Conservation (phyloP, 2,113 vertebrate genomes). For the Perca flavescens region DNA sequence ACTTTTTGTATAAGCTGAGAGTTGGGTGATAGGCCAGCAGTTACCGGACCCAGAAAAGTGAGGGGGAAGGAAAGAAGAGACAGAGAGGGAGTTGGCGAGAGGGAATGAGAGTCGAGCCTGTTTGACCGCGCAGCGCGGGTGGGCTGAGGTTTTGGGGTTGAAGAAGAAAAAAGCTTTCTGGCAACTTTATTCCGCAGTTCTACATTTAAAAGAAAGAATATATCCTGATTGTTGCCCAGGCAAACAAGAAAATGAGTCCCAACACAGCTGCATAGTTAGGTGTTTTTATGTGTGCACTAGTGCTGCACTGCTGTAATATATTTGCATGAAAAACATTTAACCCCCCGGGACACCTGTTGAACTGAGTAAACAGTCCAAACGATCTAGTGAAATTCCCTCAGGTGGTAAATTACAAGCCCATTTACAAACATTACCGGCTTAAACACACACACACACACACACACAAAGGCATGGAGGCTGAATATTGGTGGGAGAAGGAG, state of each 20-base stretch:
- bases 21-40: conserved; percentile 25
- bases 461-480: conserved; percentile 8
- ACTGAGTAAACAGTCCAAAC: conserved; percentile 33
- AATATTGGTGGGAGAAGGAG: not conserved
- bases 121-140: conserved; percentile 49
- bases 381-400: conserved; percentile 54
- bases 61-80: conserved; percentile 26
- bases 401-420: conserved; percentile 50
- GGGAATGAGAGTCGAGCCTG: conserved; percentile 2
- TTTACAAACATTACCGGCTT: conserved; percentile 35
- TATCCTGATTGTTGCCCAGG: conserved; percentile 38
- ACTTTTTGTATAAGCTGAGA: conserved; percentile 33
- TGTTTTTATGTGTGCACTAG: not conserved
- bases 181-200: conserved; percentile 48
- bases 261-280: not conserved
- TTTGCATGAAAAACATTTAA: conserved; percentile 50
- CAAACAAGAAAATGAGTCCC: conserved; percentile 7
- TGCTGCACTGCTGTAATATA: conserved; percentile 4
- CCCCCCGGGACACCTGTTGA: conserved; percentile 50
- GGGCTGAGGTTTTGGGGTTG: conserved; percentile 68
- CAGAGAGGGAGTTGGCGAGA: conserved; percentile 7
- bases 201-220: conserved; percentile 20
- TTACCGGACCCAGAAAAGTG: conserved; percentile 51
- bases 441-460: conserved; percentile 10
- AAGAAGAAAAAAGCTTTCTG: conserved; percentile 51